Conservation (phyloP, 1,140 invertebrate genomes). For the Zaprionus taronus region DNA sequence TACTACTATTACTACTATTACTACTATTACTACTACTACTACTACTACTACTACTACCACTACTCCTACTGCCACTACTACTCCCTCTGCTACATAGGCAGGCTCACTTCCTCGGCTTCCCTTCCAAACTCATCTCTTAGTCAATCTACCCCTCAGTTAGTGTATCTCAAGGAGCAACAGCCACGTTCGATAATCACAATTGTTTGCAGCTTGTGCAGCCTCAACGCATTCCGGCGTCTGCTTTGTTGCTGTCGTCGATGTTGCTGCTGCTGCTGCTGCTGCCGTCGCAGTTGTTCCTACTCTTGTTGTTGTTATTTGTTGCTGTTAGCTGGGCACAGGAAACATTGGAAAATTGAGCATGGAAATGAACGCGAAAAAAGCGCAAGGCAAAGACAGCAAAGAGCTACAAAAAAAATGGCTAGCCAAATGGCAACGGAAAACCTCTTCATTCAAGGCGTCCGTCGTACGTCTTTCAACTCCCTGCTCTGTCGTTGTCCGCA, state of each 20-base stretch:
- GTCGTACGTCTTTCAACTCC: conserved; percentile 26
- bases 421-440: conserved; percentile 74
- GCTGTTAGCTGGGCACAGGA: conserved; percentile 73
- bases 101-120: too few relatives aligned
- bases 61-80: background rate
- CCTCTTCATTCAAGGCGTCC: conserved; percentile 73
- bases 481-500: background rate
- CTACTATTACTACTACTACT: background rate
- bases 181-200: conserved; percentile 79
- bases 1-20: background rate
- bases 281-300: conserved; percentile 42
- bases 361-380: conserved; percentile 67
- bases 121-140: background rate
- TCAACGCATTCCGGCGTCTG: conserved; percentile 69
- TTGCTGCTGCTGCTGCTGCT: conserved; percentile 27
- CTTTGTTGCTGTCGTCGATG: conserved; percentile 57
- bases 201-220: conserved; percentile 77
- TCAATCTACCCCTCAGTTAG: conserved; percentile 2
- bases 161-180: conserved; percentile 33
- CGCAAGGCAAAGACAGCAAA: conserved; percentile 20
- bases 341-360: conserved; percentile 82
- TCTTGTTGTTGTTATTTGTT: conserved; percentile 29
- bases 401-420: conserved; percentile 60
- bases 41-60: background rate
- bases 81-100: too few relatives aligned